Base-by-base conservation (phyloP, 2,113 vertebrate species). In the Labeo catla region DNA sequence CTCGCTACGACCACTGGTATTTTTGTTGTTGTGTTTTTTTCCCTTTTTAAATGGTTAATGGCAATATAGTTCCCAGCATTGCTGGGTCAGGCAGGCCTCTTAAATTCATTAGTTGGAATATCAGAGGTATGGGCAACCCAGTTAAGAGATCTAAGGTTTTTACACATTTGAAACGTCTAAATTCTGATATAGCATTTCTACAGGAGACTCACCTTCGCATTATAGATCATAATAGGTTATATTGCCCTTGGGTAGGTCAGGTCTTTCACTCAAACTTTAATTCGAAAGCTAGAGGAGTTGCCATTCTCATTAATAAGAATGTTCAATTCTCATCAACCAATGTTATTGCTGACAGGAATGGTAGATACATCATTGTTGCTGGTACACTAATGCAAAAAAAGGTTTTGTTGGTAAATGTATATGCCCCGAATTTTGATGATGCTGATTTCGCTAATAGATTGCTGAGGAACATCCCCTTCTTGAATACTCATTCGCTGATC, bases 141-240 rank as follows among this genome's bases (percentile, higher is more conserved):
- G 50, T 52, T 52, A 52, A 52, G 12, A 52, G 50, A 52, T 52
- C 50, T 52, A 52, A 57, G 63, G 66, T 81, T 73, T 81, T 86
- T 81, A 39, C 47, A 9, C 85, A 86, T 28, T 21, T 86, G 66
- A 86, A 81, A 73, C 12, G 16, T 39, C 47, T 86, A 34, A 82
- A 74, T 21, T 74, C 85, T 63, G 85, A 86, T 63, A 8, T 86
- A 61, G 36, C 82, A 36, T 86, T 86, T 82, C 80, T 85, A 34
- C 84, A 79, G 74, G 76, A 78, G 28, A 79, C 78, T 59, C 34
- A 52, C 50, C 63, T 83, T 49, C 21, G 81, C 12, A 9, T 28
- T 28, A 70, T 72, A 72, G 81, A 86, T 81, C 68, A 81, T 4
- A 15, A 57, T 50, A 81, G 85, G 65, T 47, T 85, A 23, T 23